Conservation (phyloP, 1,140 invertebrate species). For the Drosophila neocordata region DNA sequence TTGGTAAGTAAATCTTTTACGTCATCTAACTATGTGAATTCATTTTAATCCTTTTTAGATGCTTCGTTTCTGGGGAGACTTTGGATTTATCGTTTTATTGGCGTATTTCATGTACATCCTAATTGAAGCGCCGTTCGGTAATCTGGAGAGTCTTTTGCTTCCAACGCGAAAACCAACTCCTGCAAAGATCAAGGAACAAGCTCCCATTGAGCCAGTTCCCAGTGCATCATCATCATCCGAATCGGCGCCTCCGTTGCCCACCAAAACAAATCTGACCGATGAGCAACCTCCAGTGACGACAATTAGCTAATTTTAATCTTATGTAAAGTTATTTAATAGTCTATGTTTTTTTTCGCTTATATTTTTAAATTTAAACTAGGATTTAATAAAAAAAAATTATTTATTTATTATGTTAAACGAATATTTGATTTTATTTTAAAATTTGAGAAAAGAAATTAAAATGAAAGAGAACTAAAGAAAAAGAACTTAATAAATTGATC, state of each 20-base stretch:
- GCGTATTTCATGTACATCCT: constrained; percentile 46
- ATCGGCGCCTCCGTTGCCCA: background rate
- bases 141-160: constrained; percentile 43
- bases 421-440: no score
- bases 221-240: background rate
- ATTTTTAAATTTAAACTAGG: background rate
- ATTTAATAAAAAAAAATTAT: background rate
- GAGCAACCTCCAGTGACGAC: background rate
- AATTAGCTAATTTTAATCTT: background rate
- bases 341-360: background rate
- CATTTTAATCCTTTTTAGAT: constrained; percentile 32
- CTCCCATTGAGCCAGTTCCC: background rate
- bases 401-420: background rate
- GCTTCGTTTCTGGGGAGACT: constrained; percentile 61
- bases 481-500: no score
- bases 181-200: background rate
- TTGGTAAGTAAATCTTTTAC: constrained; percentile 43
- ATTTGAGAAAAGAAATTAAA: no score
- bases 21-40: no score
- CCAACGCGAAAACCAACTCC: constrained; percentile 18
- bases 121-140: constrained; percentile 58
- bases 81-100: constrained; percentile 55
- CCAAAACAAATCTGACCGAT: background rate
- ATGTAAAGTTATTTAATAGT: background rate
- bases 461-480: no score